Base-by-base conservation (phyloP, 2,797 vertebrate species). In the Ispidina lecontei region DNA sequence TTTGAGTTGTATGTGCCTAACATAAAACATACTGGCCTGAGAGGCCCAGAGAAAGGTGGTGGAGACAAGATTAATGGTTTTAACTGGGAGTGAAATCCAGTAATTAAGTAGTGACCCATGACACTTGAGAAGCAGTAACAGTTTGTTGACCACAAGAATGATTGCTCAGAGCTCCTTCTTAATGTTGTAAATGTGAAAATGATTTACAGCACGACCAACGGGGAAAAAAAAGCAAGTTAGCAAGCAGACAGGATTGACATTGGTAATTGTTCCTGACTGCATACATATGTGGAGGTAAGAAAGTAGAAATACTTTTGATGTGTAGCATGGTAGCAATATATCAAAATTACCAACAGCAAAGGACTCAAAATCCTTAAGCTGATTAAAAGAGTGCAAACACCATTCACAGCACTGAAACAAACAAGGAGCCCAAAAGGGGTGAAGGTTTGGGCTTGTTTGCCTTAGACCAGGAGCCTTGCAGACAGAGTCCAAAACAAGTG, bases 91-190 rank as follows among this genome's bases (percentile, higher is more conserved):
- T 92, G 90, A 97, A 95, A 97, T 91, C 76, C 70, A 95, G 89
- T 95, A 96, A 97, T 95, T 96, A 96, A 96, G 92, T 91, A 96
- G 95, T 94, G 95, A 96, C 94, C 94, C 87, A 70, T 86, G 93
- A 95, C 93, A 95, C 86, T 60, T 78, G 90, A 96, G 96, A 95
- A 87, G 81, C 93, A 94, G 94, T 92, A 94, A 97, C 80, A 93
- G 92, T 95, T 96, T 94, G 91, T 72, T 92, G 94, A 94, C 91
- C 84, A 88, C 86, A 91, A 94, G 91, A 95, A 46, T 94, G 93
- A 94, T 95, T 93, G 90, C 89, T 91, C 85, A 65, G 89, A 92
- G 91, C 9, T 41, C 93, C 91, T 96, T 94, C 84, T 92, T 93
- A 92, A 92, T 84, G 93, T 90, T 94, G 91, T 88, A 93, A 91